These are phyloP conservation scores for Kryphioiulus occultus DNA, from an alignment of 2,888 invertebrate species.

Conservation along the genomic window DNA sequence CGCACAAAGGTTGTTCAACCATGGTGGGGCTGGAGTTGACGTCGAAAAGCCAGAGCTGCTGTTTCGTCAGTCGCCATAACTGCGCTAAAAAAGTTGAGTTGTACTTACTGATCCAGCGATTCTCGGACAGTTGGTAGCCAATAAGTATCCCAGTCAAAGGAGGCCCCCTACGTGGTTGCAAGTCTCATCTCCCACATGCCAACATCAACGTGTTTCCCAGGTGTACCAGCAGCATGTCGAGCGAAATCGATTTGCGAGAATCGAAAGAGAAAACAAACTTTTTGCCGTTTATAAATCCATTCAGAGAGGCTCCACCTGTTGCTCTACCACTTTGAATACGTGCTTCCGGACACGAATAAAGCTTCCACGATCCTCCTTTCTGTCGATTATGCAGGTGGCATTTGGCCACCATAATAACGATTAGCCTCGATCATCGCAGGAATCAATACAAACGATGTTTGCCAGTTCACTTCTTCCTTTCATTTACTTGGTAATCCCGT, in stretches of 20 bases:
- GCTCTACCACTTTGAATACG: not conserved
- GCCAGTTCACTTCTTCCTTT: not conserved
- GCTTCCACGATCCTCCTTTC: not conserved
- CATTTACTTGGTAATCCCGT: not conserved
- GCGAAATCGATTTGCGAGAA: not conserved
- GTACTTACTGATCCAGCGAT: not conserved
- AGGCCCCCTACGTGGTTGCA: not conserved
- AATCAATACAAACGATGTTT: not conserved
- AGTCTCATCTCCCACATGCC: not conserved
- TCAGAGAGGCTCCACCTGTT: constrained; percentile 32
- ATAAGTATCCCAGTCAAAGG: not conserved
- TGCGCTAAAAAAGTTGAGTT: not conserved
- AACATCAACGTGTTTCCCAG: not conserved
- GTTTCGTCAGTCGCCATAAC: not conserved
- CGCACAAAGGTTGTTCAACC: constrained; percentile 8
- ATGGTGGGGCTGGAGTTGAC: not conserved
- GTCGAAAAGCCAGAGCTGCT: not conserved
- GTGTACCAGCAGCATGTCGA: not conserved
- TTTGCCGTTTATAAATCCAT: not conserved
- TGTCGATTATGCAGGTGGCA: not conserved
- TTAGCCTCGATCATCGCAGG: constrained; percentile 15
- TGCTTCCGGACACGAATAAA: not conserved
- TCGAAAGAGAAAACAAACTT: not conserved
- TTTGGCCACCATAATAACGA: constrained; percentile 9
- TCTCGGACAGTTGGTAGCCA: not conserved